Percentiles rank a stretch among this genome's conserved stretches.
These are phyloP conservation scores for Halisarca cf. caerulea DNA, from an alignment of 37 sponge, comb jelly and placozoan genomes.

Conservation along the genomic window DNA sequence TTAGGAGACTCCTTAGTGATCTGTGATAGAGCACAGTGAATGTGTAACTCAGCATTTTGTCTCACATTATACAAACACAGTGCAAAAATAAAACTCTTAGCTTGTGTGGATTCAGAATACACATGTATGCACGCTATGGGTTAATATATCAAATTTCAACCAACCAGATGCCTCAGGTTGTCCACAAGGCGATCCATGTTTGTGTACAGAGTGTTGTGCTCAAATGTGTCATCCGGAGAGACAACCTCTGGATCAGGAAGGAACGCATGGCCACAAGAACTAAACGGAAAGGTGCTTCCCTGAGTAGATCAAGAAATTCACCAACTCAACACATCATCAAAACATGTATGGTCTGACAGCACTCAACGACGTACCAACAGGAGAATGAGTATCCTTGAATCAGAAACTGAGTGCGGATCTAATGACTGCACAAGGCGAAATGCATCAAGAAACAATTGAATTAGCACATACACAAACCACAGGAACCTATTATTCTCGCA, in stretches of 20 bases:
- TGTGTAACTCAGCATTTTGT: too few species aligned
- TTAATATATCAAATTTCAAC: background rate
- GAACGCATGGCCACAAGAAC: slow-evolving; percentile 81
- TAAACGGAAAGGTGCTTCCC: slow-evolving; percentile 73
- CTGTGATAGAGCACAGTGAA: background rate
- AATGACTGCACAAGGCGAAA: slow-evolving; percentile 35
- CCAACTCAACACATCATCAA: background rate
- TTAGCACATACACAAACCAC: background rate
- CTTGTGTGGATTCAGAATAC: background rate
- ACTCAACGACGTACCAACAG: slow-evolving; percentile 32
- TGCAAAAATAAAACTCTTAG: background rate
- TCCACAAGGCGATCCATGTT: slow-evolving; percentile 69
- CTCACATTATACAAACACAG: background rate
- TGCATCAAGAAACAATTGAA: background rate
- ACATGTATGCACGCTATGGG: too few species aligned
- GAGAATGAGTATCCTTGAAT: slow-evolving; percentile 65
- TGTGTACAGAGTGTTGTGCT: slow-evolving; percentile 12
- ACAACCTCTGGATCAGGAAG: slow-evolving; percentile 40
- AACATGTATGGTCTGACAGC: background rate
- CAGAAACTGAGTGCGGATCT: slow-evolving; percentile 41
- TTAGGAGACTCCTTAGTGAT: slow-evolving; percentile 34
- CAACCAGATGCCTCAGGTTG: slow-evolving; percentile 33
- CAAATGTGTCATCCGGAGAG: slow-evolving; percentile 5
- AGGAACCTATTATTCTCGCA: background rate
- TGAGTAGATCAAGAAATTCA: slow-evolving; percentile 2